Percentiles rank a stretch among this genome's conserved stretches.
Conservation (phyloP, 2,888 invertebrate species). For the Cistogaster globosa region DNA sequence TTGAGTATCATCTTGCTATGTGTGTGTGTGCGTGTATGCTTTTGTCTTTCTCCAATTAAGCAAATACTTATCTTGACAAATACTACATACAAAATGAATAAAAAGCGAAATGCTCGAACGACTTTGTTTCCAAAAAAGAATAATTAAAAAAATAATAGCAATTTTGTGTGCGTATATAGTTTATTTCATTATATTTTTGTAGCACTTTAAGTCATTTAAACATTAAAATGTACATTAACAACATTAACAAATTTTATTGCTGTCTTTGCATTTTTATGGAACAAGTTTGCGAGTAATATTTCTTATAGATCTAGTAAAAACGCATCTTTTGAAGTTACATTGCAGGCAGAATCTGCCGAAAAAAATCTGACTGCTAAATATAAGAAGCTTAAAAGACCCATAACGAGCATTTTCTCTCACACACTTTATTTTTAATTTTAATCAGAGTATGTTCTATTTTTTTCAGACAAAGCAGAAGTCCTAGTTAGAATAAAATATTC, state of each 20-base stretch:
- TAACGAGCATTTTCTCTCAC: too few species aligned
- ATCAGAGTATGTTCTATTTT: too few species aligned
- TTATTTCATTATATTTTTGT: conserved; percentile 56
- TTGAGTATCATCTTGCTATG: conserved; percentile 2
- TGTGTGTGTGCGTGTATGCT: neutral
- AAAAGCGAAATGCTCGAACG: neutral
- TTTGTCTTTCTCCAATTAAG: neutral
- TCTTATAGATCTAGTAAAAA: too few species aligned
- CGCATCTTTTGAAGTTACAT: too few species aligned
- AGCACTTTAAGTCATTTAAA: conserved; percentile 46
- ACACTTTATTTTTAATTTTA: too few species aligned
- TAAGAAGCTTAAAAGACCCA: too few species aligned
- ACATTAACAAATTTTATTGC: neutral
- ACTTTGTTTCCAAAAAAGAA: neutral
- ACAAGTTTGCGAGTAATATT: too few species aligned
- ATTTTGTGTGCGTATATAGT: conserved; percentile 51
- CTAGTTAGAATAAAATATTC: too few species aligned
- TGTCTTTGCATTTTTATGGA: neutral
- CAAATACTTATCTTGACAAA: neutral
- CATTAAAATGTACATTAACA: conserved; percentile 27
- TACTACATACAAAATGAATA: neutral
- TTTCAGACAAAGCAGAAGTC: too few species aligned
- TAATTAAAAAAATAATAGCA: neutral
- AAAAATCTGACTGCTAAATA: too few species aligned
- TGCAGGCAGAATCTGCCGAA: too few species aligned